A percentile compares a stretch with the other conserved stretches of the same genome.
phyloP scores from a whole-genome alignment of 1,140 invertebrate genomes.

The Druon quercuslanigerum region DNA sequence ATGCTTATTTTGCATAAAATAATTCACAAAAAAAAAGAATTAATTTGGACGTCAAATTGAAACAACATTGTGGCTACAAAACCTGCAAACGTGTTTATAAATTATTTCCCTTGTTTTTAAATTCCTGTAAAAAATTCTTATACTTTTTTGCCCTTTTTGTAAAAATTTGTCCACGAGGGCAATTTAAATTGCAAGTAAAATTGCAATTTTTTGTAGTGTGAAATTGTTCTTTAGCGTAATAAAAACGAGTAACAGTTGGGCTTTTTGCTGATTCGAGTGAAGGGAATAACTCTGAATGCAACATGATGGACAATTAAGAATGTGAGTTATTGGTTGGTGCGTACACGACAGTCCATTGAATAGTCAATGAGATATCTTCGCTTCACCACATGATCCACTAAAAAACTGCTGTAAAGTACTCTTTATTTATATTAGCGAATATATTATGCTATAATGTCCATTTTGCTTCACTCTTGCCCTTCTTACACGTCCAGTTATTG shows the following conservation, averaged over 20 bases:
- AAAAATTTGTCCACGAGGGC: too few species aligned
- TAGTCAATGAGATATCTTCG: slow-evolving; percentile 43
- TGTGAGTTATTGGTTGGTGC: slow-evolving; percentile 49
- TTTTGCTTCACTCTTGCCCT: slow-evolving; percentile 6
- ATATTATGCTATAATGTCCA: slow-evolving; percentile 7
- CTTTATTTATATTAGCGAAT: slow-evolving; percentile 24
- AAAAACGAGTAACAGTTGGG: slow-evolving; percentile 45
- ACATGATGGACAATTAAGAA: slow-evolving; percentile 49
- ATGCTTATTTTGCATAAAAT: too few species aligned
- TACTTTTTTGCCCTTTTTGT: too few species aligned
- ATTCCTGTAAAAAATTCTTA: too few species aligned
- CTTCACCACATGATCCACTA: slow-evolving; percentile 22
- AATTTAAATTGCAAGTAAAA: too few species aligned
- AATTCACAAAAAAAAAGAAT: too few species aligned
- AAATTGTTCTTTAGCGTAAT: slow-evolving; percentile 36
- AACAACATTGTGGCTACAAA: too few species aligned
- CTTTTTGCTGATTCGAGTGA: slow-evolving; percentile 51
- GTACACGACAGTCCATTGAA: slow-evolving; percentile 50
- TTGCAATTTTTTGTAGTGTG: too few species aligned
- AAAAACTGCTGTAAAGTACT: slow-evolving; percentile 26
- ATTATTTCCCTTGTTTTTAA: too few species aligned
- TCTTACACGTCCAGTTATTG: neutral
- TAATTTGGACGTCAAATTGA: too few species aligned
- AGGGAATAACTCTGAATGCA: slow-evolving; percentile 48
- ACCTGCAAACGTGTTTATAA: too few species aligned